Base-by-base conservation (phyloP, 1,140 invertebrate genomes). In the Acromyrmex charruanus region DNA sequence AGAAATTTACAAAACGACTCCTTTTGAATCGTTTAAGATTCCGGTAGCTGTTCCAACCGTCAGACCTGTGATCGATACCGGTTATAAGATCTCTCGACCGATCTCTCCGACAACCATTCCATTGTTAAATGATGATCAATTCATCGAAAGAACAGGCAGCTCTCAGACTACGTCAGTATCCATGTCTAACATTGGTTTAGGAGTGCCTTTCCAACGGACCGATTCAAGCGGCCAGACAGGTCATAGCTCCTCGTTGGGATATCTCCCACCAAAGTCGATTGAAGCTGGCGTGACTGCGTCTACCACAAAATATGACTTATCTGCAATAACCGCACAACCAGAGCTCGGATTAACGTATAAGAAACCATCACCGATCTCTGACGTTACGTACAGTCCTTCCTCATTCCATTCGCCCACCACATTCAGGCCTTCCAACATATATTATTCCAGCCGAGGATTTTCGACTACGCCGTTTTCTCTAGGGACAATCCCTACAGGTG, bases 161-260 rank as follows among this genome's bases (percentile, higher is more conserved):
- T 74, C 85, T 0, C 87, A 90, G 5, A 87, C 71, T 35, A 80
- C 74, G 51, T 75, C 88, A 14, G 87, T 92, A 55, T 90, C 91
- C 18, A 74, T 85, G 14, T 92, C 77, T 90, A 94, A 44, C 89
- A 18, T 94, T 0, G 93, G 90, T 55, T 91, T 93, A n/a, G 94
- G 90, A 53, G 88, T 94, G 49, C 88, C 91, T 6, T 93, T 93
- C 39, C 93, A 93, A 85, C 87, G 63, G 53, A 86, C 65, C 35
- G 85, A 79, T 18, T 89, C 61, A 92, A 77, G 88, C 84, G 25
- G 82, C 12, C 71, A 51, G 18, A 59, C 72, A 2, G 72, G 31
- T 16, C 71, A 85, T 35, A 28, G 58, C 59, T 71, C 65, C 1
- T 66, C 75, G 21, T 75, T 16, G n/a, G 63, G 1, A 66, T 87